Evolutionary conservation across 2,113 vertebrate genomes (phyloP).

Genomic region (Psephotus haematonotus): DNA sequence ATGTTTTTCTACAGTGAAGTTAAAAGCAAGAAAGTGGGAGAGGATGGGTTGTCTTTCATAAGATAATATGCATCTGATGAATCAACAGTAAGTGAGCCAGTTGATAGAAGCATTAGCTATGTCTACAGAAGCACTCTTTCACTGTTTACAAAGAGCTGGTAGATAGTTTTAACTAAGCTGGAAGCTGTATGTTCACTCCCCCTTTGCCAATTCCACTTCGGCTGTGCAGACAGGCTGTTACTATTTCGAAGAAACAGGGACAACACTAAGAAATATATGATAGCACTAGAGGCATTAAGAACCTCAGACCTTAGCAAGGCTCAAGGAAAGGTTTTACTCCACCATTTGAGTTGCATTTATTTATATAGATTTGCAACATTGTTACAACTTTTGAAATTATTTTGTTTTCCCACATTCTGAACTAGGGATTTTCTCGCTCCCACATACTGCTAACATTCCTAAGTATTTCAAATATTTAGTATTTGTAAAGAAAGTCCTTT

Average conservation of each 20-base stretch:
- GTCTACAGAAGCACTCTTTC: neutral
- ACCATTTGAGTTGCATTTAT: neutral
- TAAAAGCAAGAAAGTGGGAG: neutral
- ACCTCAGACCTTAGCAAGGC: neutral
- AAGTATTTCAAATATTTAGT: neutral
- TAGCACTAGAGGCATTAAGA: neutral
- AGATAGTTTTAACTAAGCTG: neutral
- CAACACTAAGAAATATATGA: neutral
- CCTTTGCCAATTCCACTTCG: neutral
- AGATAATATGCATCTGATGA: neutral
- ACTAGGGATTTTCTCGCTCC: neutral
- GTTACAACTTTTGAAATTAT: neutral
- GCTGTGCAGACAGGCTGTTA: neutral
- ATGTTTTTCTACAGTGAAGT: neutral
- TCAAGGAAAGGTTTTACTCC: neutral
- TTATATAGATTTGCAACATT: neutral
- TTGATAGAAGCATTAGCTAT: neutral
- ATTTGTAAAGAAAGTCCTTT: neutral
- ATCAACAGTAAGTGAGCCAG: neutral
- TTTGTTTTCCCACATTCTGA: neutral
- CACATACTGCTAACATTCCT: neutral
- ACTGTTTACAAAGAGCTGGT: neutral
- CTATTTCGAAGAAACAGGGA: neutral
- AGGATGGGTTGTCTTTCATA: neutral
- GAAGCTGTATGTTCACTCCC: neutral